Evolutionary conservation across 1,140 invertebrate genomes (phyloP), one percentile per base, ranked within the genome.

Genomic region (Psilanteris sp.): DNA sequence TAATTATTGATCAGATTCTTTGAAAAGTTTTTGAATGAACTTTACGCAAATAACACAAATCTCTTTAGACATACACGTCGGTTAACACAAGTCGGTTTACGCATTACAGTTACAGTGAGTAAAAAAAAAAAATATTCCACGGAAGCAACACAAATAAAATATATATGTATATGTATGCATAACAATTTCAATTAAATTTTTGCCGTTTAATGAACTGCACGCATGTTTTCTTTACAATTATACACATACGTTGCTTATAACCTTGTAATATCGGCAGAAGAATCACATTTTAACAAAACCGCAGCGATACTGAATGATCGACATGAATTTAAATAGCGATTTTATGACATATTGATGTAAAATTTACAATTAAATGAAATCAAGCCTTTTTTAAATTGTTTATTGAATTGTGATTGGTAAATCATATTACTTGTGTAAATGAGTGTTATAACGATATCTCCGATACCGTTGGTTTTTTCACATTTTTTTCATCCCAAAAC

Each of bases 1-100:
- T 54, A 66, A 66, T 66, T 66, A 66, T 66, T 54, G 61, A 54
- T n/a, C n/a, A n/a, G 46, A 66, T 66, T 54, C 61, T 54, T 54
- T 24, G 36, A 13, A 66, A 66, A n/a, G 15, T 64, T 44, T 11
- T 16, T 20, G 20, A 62, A 62, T 50, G 59, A 62, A 62, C 22
- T 50, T 50, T 7, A 7, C 11, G 10, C 16, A 31, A 50, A 41
- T 50, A 26, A 36, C 9, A 32, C 26, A 62, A 62, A 50, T 62
- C 59, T 62, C 14, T 20, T 62, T n/a, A 34, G 46, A 52, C 46
- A 16, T 52, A 43, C 27, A 64, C 52, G 36, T 64, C 29, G 36
- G 20, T 43, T 64, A 36, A 54, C 29, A 27, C 27, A 43, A 43
- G 24, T 43, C 31, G 8, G n/a, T n/a, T n/a, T n/a, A n/a, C 9